These are phyloP conservation scores for Drepanosiphum platanoidis DNA, from an alignment of 2,888 invertebrate genomes.

Conservation along the genomic window DNA sequence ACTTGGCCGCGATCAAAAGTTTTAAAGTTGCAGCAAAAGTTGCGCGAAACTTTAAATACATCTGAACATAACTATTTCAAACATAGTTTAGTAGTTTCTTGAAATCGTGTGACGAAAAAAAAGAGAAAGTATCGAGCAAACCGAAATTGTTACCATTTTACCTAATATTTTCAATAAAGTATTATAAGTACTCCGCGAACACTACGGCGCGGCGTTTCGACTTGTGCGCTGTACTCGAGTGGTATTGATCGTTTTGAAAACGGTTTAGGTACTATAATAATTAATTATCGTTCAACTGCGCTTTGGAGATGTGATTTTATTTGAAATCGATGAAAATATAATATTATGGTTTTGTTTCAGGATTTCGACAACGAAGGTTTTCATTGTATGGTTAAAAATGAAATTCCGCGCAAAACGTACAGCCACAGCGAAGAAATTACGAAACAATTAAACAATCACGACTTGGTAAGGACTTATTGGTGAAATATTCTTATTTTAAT, in stretches of 20 bases:
- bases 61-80: not conserved
- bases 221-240: too few relatives aligned
- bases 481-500: not conserved
- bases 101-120: not conserved
- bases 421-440: not conserved
- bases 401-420: not conserved
- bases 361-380: constrained; percentile 3
- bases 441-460: not conserved
- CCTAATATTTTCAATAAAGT: not conserved
- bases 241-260: too few relatives aligned
- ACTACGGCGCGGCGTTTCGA: too few relatives aligned
- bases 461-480: constrained; percentile 10
- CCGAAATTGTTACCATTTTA: not conserved
- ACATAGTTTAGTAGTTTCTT: not conserved
- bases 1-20: not conserved
- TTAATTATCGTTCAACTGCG: not conserved
- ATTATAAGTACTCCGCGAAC: too few relatives aligned
- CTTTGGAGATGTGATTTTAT: not conserved
- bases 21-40: constrained; percentile 11
- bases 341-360: not conserved
- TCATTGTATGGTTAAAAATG: not conserved
- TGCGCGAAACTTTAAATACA: constrained; percentile 17
- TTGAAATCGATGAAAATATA: too few relatives aligned
- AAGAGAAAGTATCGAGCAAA: not conserved
- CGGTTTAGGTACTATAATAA: not conserved